These are phyloP conservation scores for Chloromyia formosa DNA, from an alignment of 2,888 invertebrate species.

Conservation along the genomic window DNA sequence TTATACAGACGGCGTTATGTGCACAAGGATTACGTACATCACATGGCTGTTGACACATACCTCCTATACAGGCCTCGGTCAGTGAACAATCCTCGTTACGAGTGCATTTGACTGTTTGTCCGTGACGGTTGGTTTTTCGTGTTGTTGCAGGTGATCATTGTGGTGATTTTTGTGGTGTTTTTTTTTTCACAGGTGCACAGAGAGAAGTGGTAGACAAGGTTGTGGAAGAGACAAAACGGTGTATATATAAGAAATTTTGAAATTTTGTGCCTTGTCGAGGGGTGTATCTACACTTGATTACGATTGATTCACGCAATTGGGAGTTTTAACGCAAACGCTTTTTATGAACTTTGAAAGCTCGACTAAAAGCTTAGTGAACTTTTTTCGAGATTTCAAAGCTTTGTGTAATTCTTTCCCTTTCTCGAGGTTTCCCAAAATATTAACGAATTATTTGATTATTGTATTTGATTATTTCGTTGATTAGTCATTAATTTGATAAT, in stretches of 20 bases:
- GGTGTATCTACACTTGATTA: background rate
- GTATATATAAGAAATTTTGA: constrained; percentile 29
- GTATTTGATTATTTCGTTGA: constrained; percentile 19
- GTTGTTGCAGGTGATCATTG: background rate
- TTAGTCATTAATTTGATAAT: constrained; percentile 47
- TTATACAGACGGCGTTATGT: constrained; percentile 84
- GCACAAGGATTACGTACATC: constrained; percentile 85
- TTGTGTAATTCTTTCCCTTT: background rate
- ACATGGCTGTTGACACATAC: constrained; percentile 87
- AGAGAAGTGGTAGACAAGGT: no score
- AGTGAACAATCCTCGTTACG: constrained; percentile 85
- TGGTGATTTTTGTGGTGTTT: background rate
- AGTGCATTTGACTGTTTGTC: constrained; percentile 79
- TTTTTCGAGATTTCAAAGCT: background rate
- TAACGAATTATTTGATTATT: no score
- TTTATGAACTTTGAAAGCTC: background rate
- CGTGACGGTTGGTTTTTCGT: background rate
- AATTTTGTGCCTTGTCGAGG: background rate
- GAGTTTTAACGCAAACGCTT: no score
- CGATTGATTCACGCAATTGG: no score
- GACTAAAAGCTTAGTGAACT: no score
- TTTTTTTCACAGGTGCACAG: background rate
- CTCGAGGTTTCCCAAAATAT: background rate
- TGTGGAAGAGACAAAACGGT: constrained; percentile 35
- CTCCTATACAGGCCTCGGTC: constrained; percentile 86